A percentile compares a stretch with the other conserved stretches of the same genome.
Conservation (phyloP, 2,797 vertebrate species). For the Uromys caudimaculatus region DNA sequence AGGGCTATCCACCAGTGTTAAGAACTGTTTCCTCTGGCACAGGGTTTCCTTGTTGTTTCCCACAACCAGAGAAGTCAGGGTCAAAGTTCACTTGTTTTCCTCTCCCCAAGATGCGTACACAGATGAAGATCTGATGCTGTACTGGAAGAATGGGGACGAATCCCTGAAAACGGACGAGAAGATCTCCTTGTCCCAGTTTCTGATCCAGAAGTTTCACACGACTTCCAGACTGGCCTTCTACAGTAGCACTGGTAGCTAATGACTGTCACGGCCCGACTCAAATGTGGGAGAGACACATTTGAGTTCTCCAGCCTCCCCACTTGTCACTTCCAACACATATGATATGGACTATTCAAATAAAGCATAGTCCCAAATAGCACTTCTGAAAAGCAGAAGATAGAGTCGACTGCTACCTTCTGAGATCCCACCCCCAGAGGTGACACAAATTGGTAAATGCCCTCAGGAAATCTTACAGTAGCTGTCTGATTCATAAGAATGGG, state of each 20-base stretch:
- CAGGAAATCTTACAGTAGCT: neutral
- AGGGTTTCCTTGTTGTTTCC: neutral
- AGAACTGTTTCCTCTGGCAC: neutral
- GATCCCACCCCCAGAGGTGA: neutral
- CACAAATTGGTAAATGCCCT: neutral
- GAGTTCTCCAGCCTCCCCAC: neutral
- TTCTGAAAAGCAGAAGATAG: neutral
- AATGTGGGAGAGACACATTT: neutral
- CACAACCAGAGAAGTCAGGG: neutral
- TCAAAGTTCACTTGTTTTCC: neutral
- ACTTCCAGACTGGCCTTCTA: slow-evolving; percentile 97
- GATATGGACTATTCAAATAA: neutral
- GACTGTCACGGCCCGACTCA: neutral
- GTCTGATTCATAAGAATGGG: neutral
- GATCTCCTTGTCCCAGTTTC: slow-evolving; percentile 97
- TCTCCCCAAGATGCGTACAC: slow-evolving; percentile 94
- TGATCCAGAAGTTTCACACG: slow-evolving; percentile 98
- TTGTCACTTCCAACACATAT: neutral
- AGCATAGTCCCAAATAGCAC: neutral
- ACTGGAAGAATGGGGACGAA: slow-evolving; percentile 97
- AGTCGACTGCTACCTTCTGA: neutral
- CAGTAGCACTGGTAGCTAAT: slow-evolving; percentile 94
- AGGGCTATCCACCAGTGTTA: neutral
- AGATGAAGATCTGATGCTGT: slow-evolving; percentile 98
- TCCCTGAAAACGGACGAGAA: slow-evolving; percentile 96